Evolutionary conservation across 2,797 vertebrate genomes (phyloP).

Genomic region (Macroramphosus scolopax): DNA sequence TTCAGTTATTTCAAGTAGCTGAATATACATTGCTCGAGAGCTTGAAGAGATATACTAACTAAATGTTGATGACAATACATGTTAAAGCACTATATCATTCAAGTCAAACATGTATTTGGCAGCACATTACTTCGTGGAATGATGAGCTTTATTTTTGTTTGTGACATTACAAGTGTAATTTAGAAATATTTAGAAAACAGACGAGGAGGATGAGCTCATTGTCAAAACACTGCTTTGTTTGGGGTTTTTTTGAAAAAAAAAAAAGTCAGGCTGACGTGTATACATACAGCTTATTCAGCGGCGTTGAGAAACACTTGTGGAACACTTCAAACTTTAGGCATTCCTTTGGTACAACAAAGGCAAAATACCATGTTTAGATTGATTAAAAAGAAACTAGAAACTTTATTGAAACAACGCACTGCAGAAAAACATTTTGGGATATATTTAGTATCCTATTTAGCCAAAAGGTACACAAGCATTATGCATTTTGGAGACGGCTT

Average conservation of each 20-base stretch:
- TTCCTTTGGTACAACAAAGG: conserved; percentile 78
- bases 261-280: conserved; percentile 47
- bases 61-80: conserved; percentile 72
- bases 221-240: conserved; percentile 58
- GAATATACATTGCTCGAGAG: conserved; percentile 70
- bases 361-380: conserved; percentile 79
- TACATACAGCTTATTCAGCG: conserved; percentile 67
- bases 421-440: conserved; percentile 80
- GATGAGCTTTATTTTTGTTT: conserved; percentile 70
- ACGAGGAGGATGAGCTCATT: conserved; percentile 61
- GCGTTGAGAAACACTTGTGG: conserved; percentile 51
- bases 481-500: conserved; percentile 76
- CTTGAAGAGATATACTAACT: conserved; percentile 73
- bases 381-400: conserved; percentile 80
- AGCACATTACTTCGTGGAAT: conserved; percentile 76
- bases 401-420: conserved; percentile 83
- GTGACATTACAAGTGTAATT: conserved; percentile 71
- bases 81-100: conserved; percentile 72
- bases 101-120: conserved; percentile 74
- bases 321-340: conserved; percentile 65
- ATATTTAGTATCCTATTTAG: conserved; percentile 83
- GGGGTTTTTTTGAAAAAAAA: conserved; percentile 15
- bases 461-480: conserved; percentile 78
- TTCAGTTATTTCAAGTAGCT: conserved; percentile 77
- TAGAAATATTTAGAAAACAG: conserved; percentile 70